Evolutionary conservation across 2,888 invertebrate genomes (phyloP), one percentile per base, ranked within the genome.

Genomic region (Chaitophorus viminalis): DNA sequence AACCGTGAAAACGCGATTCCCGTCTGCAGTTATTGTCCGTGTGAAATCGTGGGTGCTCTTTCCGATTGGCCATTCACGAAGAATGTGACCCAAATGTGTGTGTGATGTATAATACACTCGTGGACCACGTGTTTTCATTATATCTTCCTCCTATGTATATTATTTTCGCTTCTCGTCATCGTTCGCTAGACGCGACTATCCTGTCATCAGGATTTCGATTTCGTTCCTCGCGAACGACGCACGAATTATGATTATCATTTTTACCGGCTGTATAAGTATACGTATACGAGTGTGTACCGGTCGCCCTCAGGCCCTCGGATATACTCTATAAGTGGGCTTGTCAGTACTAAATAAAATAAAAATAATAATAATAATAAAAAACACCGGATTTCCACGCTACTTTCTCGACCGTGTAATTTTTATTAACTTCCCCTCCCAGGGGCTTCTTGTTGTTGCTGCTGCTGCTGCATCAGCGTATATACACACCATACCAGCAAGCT

Each of bases 371-470:
- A 75, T 54, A 82, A 83, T 72, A 85, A 85, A 85, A 46, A 72
- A 87, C 87, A 87, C 87, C 79, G 87, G 87, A 87, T 87, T 87
- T 87, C 87, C 87, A 87, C 87, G 87, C 72, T 87, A 87, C 87
- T 81, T 87, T 81, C 87, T 87, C 87, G 87, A 87, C 87, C 87
- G 87, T 87, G 87, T 87, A 87, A 87, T 87, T 87, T 87, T 74
- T 87, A 87, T 87, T 87, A 79, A 75, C 87, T 87, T 74, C 79
- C 87, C 72, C 86, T 86, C 86, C 79, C 87, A 74, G 39, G 81
- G 87, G 81, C 87, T 81, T 75, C 87, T 81, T 36, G 54, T 79
- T 31, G 65, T 11, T 29, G 33, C 52, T 68, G 0, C 31, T 68
- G n/a, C 14, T 31, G 14, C 29, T 31, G 29, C 31, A 17, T 31